Evolutionary conservation across 1,140 invertebrate species (phyloP), one percentile per base, ranked within the genome.

Genomic region (Diachasmimorpha longicaudata): DNA sequence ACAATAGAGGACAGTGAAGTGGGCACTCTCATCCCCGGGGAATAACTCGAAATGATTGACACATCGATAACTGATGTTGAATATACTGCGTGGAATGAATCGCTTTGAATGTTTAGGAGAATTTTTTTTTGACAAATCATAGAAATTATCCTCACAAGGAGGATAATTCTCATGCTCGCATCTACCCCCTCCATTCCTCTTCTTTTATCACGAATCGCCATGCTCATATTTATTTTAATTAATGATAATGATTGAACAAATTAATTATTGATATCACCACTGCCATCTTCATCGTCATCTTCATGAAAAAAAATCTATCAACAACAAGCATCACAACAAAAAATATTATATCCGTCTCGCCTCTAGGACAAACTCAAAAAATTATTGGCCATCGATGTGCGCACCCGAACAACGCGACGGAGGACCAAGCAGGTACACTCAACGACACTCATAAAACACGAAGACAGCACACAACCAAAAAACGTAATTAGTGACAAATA

Each of bases 91-190:
- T 86, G 84, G 86, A 89, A 89, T 88, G 87, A 87, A 83, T 83
- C 85, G 87, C 86, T 89, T 89, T 89, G 85, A 82, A 87, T 89
- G 87, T 89, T 82, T 87, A 88, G 85, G 83, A 83, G 79, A 72
- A 78, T 79, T 85, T 85, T 87, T 82, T 77, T 63, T 44, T 63
- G 16, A 37, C 48, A 72, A 14, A 52, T 39, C 31, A 72, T 68
- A 69, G 46, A 72, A 39, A 68, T 63, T 75, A 83, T 75, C 78
- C 77, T 68, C 72, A 67, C 23, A 55, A 44, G 67, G 67, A 55
- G 63, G 44, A 68, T 74, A 36, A 68, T 39, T 31, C 6, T 42
- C 39, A 42, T 66, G 58, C 58, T 36, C 31, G 66, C 66, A 68
- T 68, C 78, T 52, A 77, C 52, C 70, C 72, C 11, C 39, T 42